Percentiles rank a stretch among this genome's conserved stretches.
Evolutionary conservation across 2,888 invertebrate species (phyloP).

Genomic region (Allolobophora icterica): DNA sequence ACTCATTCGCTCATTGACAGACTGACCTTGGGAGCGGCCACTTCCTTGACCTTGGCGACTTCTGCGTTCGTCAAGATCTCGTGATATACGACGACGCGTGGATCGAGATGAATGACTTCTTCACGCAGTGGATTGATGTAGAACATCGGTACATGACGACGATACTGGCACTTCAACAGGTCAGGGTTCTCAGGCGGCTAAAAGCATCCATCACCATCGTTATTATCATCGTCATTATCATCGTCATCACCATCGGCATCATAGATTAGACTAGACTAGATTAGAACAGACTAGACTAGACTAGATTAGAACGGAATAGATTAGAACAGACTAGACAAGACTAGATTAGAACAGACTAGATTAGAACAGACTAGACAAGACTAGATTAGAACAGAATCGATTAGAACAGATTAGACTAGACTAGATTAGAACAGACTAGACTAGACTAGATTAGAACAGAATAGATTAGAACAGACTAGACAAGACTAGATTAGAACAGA

Average conservation of each 20-base stretch:
- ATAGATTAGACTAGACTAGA: background rate
- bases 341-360: too few relatives aligned
- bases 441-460: too few relatives aligned
- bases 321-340: too few relatives aligned
- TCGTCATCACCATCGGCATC: constrained; percentile 54
- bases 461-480: too few relatives aligned
- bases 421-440: too few relatives aligned
- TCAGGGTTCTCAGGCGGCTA: constrained; percentile 51
- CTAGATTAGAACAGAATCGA: too few relatives aligned
- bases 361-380: too few relatives aligned
- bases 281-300: too few relatives aligned
- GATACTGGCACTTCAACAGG: constrained; percentile 39
- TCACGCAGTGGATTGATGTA: constrained; percentile 40
- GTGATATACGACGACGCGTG: constrained; percentile 75
- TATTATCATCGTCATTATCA: constrained; percentile 64
- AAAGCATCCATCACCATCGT: constrained; percentile 64
- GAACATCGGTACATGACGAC: constrained; percentile 40
- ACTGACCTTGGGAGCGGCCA: constrained; percentile 40
- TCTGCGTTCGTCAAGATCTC: constrained; percentile 40
- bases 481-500: too few relatives aligned
- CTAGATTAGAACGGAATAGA: too few relatives aligned
- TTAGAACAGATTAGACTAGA: too few relatives aligned
- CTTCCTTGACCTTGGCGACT: constrained; percentile 37
- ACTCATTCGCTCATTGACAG: too few relatives aligned
- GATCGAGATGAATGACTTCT: constrained; percentile 72